phyloP scores from a whole-genome alignment of 2,113 vertebrate genomes.

The Leucopsar rothschildi region DNA sequence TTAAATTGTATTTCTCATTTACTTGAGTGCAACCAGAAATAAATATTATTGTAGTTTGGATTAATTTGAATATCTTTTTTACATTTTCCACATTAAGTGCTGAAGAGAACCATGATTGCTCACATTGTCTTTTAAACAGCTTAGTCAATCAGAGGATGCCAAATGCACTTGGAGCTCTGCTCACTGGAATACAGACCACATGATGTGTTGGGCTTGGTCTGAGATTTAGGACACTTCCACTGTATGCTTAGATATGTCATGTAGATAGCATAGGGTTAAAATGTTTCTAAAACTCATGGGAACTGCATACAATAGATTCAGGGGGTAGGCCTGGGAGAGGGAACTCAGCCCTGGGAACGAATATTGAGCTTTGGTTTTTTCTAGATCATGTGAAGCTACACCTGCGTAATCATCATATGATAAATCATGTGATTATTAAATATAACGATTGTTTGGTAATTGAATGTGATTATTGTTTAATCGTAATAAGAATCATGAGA shows the following conservation, averaged over 20 bases:
- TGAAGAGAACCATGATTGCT: not conserved
- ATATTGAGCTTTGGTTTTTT: no score
- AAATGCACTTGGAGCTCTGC: not conserved
- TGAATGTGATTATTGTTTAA: no score
- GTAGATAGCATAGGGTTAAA: no score
- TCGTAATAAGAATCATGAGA: no score
- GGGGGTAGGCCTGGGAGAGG: no score
- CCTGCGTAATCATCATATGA: no score
- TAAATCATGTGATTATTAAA: no score
- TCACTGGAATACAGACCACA: not conserved
- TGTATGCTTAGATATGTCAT: not conserved
- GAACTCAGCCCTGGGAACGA: no score
- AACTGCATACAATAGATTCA: no score
- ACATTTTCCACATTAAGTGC: not conserved
- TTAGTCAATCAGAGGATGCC: not conserved
- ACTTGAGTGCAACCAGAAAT: not conserved
- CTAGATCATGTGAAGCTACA: no score
- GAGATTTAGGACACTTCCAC: not conserved
- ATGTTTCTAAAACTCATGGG: no score
- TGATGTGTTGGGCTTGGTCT: accelerated
- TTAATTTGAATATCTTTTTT: not conserved
- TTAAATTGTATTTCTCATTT: not conserved
- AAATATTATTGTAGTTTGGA: not conserved
- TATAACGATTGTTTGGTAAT: no score
- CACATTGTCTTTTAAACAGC: not conserved